Percentiles rank a stretch among this genome's conserved stretches.
These are phyloP conservation scores for Agelaius phoeniceus DNA, from an alignment of 2,113 vertebrate species.

Conservation along the genomic window DNA sequence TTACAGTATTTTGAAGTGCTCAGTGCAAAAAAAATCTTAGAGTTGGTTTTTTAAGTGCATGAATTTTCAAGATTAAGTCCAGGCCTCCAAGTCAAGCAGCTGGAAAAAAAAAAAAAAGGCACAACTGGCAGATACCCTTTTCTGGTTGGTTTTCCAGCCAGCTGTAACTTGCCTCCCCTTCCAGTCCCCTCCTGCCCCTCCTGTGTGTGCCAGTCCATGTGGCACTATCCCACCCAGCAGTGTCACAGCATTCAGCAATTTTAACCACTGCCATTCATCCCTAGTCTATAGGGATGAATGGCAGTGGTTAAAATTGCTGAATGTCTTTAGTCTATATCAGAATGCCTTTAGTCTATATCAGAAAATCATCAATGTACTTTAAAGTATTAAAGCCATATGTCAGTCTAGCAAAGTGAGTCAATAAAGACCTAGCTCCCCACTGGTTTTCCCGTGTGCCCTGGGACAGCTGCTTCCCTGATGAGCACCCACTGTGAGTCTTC, in stretches of 20 bases:
- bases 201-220: background rate
- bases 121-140: background rate
- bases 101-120: background rate
- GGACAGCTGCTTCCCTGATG: background rate
- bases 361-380: too few relatives aligned
- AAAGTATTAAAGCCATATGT: too few relatives aligned
- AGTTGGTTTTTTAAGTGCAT: background rate
- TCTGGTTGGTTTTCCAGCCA: background rate
- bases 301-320: too few relatives aligned
- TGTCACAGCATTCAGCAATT: background rate
- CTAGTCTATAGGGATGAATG: too few relatives aligned
- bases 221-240: background rate
- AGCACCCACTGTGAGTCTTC: background rate
- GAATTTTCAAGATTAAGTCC: background rate
- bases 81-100: background rate
- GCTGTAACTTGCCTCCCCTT: accelerated
- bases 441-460: accelerated
- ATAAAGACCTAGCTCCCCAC: accelerated
- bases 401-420: too few relatives aligned
- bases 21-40: background rate
- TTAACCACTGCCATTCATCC: background rate
- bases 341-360: too few relatives aligned
- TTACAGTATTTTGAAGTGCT: background rate
- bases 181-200: background rate
- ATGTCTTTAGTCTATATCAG: too few relatives aligned